Percentiles rank a stretch among this genome's conserved stretches.
Evolutionary conservation across 2,797 vertebrate species (phyloP).

Genomic region (Chaetodon trifasciatus): DNA sequence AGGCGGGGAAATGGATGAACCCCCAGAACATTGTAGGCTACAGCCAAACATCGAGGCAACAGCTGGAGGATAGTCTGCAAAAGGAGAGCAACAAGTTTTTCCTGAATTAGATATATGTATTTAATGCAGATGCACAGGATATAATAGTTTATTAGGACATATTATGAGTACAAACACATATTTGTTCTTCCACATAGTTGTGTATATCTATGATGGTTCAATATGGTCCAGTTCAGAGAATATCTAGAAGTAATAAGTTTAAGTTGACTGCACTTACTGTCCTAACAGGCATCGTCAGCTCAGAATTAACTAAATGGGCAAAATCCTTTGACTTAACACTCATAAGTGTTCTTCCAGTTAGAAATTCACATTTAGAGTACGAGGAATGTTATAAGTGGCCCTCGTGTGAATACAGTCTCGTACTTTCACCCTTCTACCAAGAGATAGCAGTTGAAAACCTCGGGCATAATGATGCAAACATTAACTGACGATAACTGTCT

Average conservation of each 20-base stretch:
- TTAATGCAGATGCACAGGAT: not conserved
- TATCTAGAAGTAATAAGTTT: not conserved
- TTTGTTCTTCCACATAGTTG: not conserved
- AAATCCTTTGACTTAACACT: constrained; percentile 15
- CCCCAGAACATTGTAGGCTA: constrained; percentile 89
- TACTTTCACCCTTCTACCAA: constrained; percentile 32
- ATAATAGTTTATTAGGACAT: not conserved
- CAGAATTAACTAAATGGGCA: constrained; percentile 13
- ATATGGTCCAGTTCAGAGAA: not conserved
- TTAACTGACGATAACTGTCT: constrained; percentile 40
- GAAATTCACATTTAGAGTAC: constrained; percentile 18
- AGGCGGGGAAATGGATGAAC: constrained; percentile 95
- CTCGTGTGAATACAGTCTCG: constrained; percentile 9
- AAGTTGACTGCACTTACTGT: not conserved
- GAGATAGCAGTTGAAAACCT: constrained; percentile 40
- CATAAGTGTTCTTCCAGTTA: not conserved
- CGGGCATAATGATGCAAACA: constrained; percentile 41
- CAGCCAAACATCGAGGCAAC: constrained; percentile 90
- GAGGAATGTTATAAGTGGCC: constrained; percentile 18
- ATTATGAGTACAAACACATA: not conserved
- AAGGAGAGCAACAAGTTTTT: constrained; percentile 19
- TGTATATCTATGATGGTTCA: not conserved
- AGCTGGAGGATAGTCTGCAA: constrained; percentile 83
- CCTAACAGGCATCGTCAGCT: not conserved
- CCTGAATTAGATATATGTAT: not conserved